Evolutionary conservation across 2,888 invertebrate species (phyloP), one percentile per base, ranked within the genome.

Genomic region (Siphonodentalium dalli): DNA sequence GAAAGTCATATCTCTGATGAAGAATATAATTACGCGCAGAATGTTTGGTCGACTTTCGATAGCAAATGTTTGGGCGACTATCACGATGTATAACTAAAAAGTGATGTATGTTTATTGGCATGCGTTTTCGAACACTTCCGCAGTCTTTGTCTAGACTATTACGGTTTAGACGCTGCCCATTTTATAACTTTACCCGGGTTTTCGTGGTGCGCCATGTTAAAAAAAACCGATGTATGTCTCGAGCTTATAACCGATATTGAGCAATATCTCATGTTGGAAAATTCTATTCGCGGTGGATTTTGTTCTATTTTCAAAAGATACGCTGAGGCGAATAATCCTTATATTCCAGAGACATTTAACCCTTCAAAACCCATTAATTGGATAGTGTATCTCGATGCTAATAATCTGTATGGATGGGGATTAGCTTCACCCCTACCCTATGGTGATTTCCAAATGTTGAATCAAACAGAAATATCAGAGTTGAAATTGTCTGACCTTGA

Each of bases 171-270:
- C n/a, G 9, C 33, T 6, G n/a, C 4, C n/a, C 35, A 40, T 20
- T 47, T 34, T 47, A 41, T 29, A 13, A 53, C 37, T 9, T 26
- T 13, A 18, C 37, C 53, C 9, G 53, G 53, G n/a, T 20, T 52
- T 6, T 33, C 52, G 9, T 45, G 24, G 38, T 4, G 21, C 6
- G 45, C 45, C 4, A 43, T 43, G 3, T 28, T 50, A 13, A 42
- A 43, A 28, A 37, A 29, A 24, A 50, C 23, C 3, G 33, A 20
- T 6, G 28, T 45, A 15, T 20, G 26, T 4, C 27, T 45, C 6
- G 40, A 45, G 3, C 26, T 52, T 4, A 9, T 45, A 11, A 45
- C 40, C 2, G 52, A 52, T 40, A 40, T 46, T 13, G 34, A 38
- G 11, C 45, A 46, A 41, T 34, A 39, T 18, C 21, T 44, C 15